These are phyloP conservation scores for Knipowitschia caucasica DNA, from an alignment of 2,797 vertebrate species.

Conservation along the genomic window DNA sequence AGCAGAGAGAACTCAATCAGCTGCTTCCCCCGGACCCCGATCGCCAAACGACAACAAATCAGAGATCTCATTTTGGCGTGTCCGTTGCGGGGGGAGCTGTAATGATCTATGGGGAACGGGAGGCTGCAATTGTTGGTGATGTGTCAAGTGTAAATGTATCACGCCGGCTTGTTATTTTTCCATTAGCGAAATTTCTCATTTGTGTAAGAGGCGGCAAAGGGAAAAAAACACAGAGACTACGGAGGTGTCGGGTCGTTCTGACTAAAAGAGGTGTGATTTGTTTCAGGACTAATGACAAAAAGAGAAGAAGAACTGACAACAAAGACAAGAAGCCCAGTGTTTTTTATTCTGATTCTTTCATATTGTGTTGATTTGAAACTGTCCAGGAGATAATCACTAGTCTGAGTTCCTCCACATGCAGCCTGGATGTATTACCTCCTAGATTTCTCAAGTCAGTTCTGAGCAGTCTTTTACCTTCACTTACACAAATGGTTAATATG, in stretches of 20 bases:
- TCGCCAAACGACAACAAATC: constrained; percentile 59
- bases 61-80: constrained; percentile 51
- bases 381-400: too few relatives aligned
- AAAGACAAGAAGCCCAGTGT: too few relatives aligned
- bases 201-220: constrained; percentile 19
- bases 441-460: too few relatives aligned
- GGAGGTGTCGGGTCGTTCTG: constrained; percentile 10
- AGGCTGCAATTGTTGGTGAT: constrained; percentile 29
- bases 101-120: constrained; percentile 29
- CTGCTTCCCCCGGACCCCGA: constrained; percentile 36
- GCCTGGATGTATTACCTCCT: too few relatives aligned
- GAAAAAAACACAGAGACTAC: constrained; percentile 7
- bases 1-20: constrained; percentile 33
- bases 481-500: too few relatives aligned
- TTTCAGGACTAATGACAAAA: not conserved
- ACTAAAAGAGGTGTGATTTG: not conserved
- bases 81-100: not conserved
- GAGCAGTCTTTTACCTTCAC: too few relatives aligned
- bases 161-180: constrained; percentile 32
- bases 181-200: constrained; percentile 29
- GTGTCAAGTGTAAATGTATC: constrained; percentile 33
- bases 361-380: too few relatives aligned
- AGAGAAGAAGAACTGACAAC: not conserved
- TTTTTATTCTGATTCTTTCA: too few relatives aligned
- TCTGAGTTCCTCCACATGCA: too few relatives aligned